Base-by-base conservation (phyloP, 2,113 vertebrate genomes). In the Azemiops feae region DNA sequence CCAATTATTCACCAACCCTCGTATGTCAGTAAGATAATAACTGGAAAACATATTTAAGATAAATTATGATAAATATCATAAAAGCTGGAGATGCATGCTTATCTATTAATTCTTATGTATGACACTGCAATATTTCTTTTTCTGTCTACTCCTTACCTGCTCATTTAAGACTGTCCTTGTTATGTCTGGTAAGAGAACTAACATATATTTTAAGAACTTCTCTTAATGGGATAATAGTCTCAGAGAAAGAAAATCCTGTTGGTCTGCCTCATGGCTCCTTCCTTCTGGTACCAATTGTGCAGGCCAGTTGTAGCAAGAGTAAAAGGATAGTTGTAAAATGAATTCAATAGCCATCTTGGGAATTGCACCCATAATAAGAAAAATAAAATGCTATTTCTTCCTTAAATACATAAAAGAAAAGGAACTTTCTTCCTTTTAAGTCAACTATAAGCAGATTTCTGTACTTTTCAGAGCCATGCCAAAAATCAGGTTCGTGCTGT, bases 401-500 rank as follows among this genome's bases (percentile, higher is more conserved):
- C 53, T 52, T 64, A 53, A 81, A 87, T 87, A 30, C 34, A 57
- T 91, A 55, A 91, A 27, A 0, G 1, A 23, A 0, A 0, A 45
- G 11, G 55, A 45, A n/a, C 47, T 1, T 22, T 0, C 30, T 0
- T 45, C 45, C 30, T 47, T 34, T 52, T 69, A 30, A 8, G 57
- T 54, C 58, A n/a, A 34, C 4, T 9, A 92, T 87, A 52, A 34
- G 8, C 43, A 57, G 34, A 53, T 39, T 52, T 16, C 69, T 3
- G 0, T 43, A 39, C 39, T 0, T 50, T 52, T 69, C 55, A 25
- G 12, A 11, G 57, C 14, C 64, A 14, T 34, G 4, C 34, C 57
- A 3, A 23, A 45, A 50, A 55, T 22, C 69, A 23, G 57, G 55
- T 2, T 3, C 27, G 27, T 10, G 1, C n/a, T 39, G 30, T 92